phyloP scores from a whole-genome alignment of 2,888 invertebrate genomes.

The Dasysyrphus albostriatus region DNA sequence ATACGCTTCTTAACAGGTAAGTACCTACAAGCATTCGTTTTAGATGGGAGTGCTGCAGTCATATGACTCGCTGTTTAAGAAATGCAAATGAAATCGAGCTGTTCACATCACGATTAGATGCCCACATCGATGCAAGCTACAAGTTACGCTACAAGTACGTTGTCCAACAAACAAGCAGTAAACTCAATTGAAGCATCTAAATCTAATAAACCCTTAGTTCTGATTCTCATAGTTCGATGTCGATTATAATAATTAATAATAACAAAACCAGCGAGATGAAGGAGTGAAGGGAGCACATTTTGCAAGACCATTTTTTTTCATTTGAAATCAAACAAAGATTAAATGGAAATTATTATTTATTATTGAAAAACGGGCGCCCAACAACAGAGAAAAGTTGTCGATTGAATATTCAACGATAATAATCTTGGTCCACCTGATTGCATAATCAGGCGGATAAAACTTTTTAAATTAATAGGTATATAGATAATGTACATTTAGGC shows the following conservation, averaged over 20 bases:
- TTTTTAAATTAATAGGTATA: background rate
- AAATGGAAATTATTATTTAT: background rate
- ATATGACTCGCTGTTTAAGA: background rate
- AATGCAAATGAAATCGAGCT: slow-evolving; percentile 29
- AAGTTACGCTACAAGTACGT: background rate
- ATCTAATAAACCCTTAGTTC: background rate
- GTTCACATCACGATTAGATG: slow-evolving; percentile 1
- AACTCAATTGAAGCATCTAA: background rate
- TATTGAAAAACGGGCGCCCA: background rate
- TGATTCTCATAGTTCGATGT: background rate
- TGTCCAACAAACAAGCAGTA: background rate
- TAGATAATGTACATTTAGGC: background rate
- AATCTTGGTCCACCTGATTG: background rate
- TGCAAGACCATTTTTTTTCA: slow-evolving; percentile 3
- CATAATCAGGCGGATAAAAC: slow-evolving; percentile 11
- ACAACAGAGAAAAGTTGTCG: background rate
- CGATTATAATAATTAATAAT: background rate
- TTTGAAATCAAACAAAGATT: slow-evolving; percentile 8
- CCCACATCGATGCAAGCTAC: background rate
- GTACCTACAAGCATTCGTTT: background rate
- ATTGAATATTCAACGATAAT: slow-evolving; percentile 3
- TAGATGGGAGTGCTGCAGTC: background rate
- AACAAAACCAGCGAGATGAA: background rate
- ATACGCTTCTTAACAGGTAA: background rate
- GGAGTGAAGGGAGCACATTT: background rate